These are phyloP conservation scores for Argopecten irradians DNA, from an alignment of 1,140 invertebrate species.

Conservation along the genomic window DNA sequence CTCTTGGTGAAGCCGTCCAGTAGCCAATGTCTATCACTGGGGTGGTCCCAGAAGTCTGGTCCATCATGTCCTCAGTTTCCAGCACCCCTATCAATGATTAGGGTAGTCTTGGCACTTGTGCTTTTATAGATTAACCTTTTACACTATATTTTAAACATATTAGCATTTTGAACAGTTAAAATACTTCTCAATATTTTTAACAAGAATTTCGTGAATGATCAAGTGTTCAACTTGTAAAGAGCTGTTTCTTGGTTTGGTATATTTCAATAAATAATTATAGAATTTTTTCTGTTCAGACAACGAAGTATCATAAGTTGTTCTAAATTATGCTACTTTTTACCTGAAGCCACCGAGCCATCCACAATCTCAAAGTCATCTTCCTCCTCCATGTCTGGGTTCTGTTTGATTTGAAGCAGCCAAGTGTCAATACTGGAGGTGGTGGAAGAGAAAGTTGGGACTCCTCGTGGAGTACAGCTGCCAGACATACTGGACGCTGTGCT, in stretches of 20 bases:
- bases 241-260: too few relatives aligned
- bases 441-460: neutral
- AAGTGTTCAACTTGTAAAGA: too few relatives aligned
- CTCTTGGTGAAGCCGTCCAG: neutral
- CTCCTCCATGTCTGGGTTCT: constrained; percentile 62
- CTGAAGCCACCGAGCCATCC: constrained; percentile 47
- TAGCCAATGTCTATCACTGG: neutral
- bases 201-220: too few relatives aligned
- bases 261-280: too few relatives aligned
- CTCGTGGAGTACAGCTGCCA: neutral
- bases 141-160: too few relatives aligned
- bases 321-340: too few relatives aligned
- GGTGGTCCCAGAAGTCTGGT: neutral
- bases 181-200: too few relatives aligned
- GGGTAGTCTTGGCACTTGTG: neutral
- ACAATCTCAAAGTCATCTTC: constrained; percentile 71
- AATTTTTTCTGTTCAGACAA: too few relatives aligned
- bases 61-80: neutral
- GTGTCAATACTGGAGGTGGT: constrained; percentile 60
- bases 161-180: too few relatives aligned
- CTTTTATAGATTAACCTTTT: neutral
- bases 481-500: neutral
- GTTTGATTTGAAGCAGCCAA: constrained; percentile 68
- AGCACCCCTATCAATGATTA: neutral
- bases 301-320: too few relatives aligned